Base-by-base conservation (phyloP, 2,113 vertebrate species). In the Eolophus roseicapilla region DNA sequence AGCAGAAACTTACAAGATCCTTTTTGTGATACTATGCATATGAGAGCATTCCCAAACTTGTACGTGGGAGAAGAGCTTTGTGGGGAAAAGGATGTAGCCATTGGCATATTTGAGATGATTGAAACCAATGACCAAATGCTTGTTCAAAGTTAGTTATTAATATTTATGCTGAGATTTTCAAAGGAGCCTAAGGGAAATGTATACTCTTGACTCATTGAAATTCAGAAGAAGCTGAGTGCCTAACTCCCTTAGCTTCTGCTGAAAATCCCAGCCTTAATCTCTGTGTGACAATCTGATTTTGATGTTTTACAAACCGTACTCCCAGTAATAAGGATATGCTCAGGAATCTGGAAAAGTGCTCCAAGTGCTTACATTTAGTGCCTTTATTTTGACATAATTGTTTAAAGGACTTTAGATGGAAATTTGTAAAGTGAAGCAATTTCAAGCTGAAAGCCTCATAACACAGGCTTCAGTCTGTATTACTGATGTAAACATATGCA, bases 201-300 rank as follows among this genome's bases (percentile, higher is more conserved):
- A 31, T 87, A 67, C 88, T 91, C 74, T 57, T 21, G 78, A 31
- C 83, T 92, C 88, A 95, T 95, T 97, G 90, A 96, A 85, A 95
- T 96, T 92, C 91, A 59, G 12, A 47, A 57, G 53, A 37, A 93
- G 70, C 75, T 20, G 86, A 95, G 95, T 95, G 93, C 93, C 92
- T 93, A 92, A 93, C 86, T 96, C 96, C 96, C 95, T 86, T 88
- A 91, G 93, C 83, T 93, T 80, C 84, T 80, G 81, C 59, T 82
- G 67, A 33, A 96, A 95, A 93, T 92, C 95, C 80, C 91, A 87
- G 92, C 86, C 86, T 84, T 93, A 95, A 96, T 96, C 91, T 96
- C 75, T 82, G 63, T 86, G 46, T 95, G 87, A 97, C 86, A 95
- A 94, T 79, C 84, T 93, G 84, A 91, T 97, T 93, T 65, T 93